phyloP scores from a whole-genome alignment of 2,888 invertebrate species.

The Neoitamus cyanurus region DNA sequence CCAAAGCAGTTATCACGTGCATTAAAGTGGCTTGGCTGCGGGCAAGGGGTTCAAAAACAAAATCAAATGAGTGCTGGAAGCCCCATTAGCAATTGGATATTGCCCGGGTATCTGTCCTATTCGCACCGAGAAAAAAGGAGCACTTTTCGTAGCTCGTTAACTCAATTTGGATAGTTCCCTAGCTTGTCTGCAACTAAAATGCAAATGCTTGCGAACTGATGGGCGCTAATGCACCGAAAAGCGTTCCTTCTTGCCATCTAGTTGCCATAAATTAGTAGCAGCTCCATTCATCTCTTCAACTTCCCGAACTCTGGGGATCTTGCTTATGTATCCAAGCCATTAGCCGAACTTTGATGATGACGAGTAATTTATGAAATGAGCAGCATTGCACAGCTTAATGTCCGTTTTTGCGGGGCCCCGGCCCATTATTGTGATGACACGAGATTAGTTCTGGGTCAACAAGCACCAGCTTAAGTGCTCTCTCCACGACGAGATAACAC shows the following conservation, averaged over 20 bases:
- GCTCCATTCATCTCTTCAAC: conserved; percentile 54
- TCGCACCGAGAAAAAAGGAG: not conserved
- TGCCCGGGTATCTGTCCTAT: not conserved
- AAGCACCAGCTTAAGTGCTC: conserved; percentile 18
- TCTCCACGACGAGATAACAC: conserved; percentile 12
- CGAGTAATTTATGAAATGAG: conserved; percentile 45
- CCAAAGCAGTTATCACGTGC: not conserved
- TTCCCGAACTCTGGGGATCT: conserved; percentile 33
- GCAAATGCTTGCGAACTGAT: conserved; percentile 19
- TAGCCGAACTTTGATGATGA: conserved; percentile 34
- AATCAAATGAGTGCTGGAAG: not conserved
- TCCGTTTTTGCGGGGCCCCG: conserved; percentile 27
- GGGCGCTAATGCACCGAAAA: conserved; percentile 47
- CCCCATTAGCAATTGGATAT: not conserved
- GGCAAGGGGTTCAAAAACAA: not conserved
- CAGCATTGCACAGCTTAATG: conserved; percentile 27
- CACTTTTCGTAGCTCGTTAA: conserved; percentile 24
- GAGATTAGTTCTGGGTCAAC: conserved; percentile 43
- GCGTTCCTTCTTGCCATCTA: conserved; percentile 52
- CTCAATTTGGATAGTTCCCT: conserved; percentile 14
- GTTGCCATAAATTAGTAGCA: conserved; percentile 55
- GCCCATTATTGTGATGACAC: conserved; percentile 32
- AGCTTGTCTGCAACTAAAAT: not conserved
- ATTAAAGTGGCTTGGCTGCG: not conserved
- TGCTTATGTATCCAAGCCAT: conserved; percentile 29